Percentiles rank a stretch among this genome's conserved stretches.
Evolutionary conservation across 2,797 vertebrate genomes (phyloP).

Genomic region (Spinus olivaceus): DNA sequence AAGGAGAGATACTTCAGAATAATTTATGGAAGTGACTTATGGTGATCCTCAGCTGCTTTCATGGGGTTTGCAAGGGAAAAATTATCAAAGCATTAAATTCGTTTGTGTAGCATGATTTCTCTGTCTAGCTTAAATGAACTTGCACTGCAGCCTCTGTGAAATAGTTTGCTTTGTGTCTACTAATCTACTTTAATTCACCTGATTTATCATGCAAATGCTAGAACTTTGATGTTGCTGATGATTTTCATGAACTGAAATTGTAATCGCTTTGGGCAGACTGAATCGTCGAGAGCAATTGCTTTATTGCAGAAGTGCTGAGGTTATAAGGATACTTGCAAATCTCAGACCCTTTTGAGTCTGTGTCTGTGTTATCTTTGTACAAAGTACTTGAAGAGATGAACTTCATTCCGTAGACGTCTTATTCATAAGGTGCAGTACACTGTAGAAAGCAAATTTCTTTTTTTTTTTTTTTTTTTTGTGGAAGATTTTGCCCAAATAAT

Average conservation of each 20-base stretch:
- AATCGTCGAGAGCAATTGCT: constrained; percentile 74
- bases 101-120: constrained; percentile 77
- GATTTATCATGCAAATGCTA: constrained; percentile 85
- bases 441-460: constrained; percentile 41
- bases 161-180: constrained; percentile 84
- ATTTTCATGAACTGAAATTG: constrained; percentile 81
- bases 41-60: constrained; percentile 74
- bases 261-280: constrained; percentile 78
- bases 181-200: constrained; percentile 81
- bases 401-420: constrained; percentile 78
- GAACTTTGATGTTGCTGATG: constrained; percentile 79
- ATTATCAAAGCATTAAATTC: constrained; percentile 77
- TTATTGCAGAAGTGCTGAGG: constrained; percentile 75
- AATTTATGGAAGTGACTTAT: constrained; percentile 79
- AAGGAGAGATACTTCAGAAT: constrained; percentile 91
- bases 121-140: constrained; percentile 83
- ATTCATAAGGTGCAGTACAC: constrained; percentile 71
- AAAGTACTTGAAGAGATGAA: constrained; percentile 89
- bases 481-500: constrained; percentile 69
- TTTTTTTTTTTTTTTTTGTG: neutral
- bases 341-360: constrained; percentile 77
- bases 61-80: constrained; percentile 64
- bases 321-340: constrained; percentile 69
- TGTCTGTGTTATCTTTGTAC: constrained; percentile 76
- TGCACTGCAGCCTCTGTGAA: constrained; percentile 90